These are phyloP conservation scores for Gallinago paraguaiae DNA, from an alignment of 2,113 vertebrate species.

Conservation along the genomic window DNA sequence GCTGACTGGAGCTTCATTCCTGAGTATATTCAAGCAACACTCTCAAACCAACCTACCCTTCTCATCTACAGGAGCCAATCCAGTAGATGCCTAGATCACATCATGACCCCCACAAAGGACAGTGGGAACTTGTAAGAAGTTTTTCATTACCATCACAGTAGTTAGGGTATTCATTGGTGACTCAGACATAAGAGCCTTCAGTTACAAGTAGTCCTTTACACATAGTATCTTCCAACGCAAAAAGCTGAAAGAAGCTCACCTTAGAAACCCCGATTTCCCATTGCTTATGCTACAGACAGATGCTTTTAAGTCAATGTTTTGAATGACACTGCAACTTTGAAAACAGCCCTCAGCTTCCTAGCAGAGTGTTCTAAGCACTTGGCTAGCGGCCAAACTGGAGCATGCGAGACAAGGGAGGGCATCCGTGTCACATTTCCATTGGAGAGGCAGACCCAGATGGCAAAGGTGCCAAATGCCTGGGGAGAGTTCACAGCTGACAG, in stretches of 20 bases:
- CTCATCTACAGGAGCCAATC: not conserved
- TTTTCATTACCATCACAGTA: not conserved
- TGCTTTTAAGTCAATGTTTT: not conserved
- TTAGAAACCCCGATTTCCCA: not conserved
- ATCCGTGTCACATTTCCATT: not conserved
- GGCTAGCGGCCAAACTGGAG: not conserved
- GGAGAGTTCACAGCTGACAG: not conserved
- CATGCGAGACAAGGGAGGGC: rapidly evolving
- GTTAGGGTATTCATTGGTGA: not conserved
- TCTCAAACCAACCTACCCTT: not conserved
- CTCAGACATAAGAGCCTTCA: not conserved
- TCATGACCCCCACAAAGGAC: not conserved
- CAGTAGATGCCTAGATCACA: not conserved
- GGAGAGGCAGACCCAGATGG: not conserved
- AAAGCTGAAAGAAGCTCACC: not conserved
- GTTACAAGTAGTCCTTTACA: not conserved
- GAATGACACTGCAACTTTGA: not conserved
- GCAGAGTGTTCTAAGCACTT: not conserved
- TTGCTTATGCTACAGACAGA: not conserved
- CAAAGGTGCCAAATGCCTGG: not conserved
- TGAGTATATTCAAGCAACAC: not conserved
- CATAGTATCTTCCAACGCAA: not conserved
- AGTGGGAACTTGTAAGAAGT: not conserved
- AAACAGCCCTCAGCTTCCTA: not conserved
- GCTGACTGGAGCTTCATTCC: not conserved